phyloP scores from a whole-genome alignment of 2,888 invertebrate genomes.

The Argyresthia goedartella region DNA sequence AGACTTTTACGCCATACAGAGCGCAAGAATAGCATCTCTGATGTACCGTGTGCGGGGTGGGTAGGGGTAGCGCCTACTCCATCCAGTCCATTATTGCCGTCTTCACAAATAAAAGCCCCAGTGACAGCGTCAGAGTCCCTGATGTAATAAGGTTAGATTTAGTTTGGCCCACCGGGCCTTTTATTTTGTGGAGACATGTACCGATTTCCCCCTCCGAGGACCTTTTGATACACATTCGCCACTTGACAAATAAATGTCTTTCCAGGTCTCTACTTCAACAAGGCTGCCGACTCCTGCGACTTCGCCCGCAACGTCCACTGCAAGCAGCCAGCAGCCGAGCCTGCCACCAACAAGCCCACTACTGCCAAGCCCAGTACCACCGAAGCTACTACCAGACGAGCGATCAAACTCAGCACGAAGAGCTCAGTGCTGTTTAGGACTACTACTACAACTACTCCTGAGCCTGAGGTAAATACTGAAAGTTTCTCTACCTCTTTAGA shows the following conservation, averaged over 20 bases:
- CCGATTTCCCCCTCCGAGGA: no score
- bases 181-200: no score
- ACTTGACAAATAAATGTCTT: background rate
- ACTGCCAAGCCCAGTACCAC: constrained; percentile 58
- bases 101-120: no score
- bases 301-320: constrained; percentile 90
- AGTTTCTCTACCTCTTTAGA: background rate
- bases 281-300: constrained; percentile 92
- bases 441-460: constrained; percentile 39
- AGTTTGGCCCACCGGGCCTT: no score
- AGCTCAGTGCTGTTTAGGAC: constrained; percentile 49
- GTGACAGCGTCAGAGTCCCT: no score
- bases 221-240: no score
- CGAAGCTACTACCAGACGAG: constrained; percentile 45
- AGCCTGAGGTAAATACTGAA: constrained; percentile 33
- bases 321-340: constrained; percentile 72
- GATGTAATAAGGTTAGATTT: no score
- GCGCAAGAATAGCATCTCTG: no score
- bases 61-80: no score
- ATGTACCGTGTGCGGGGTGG: no score
- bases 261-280: constrained; percentile 89
- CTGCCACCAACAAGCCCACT: constrained; percentile 60
- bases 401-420: constrained; percentile 52
- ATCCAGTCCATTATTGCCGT: no score
- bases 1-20: no score